These are phyloP conservation scores for Eretmocerus hayati DNA, from an alignment of 2,888 invertebrate species.

Conservation along the genomic window DNA sequence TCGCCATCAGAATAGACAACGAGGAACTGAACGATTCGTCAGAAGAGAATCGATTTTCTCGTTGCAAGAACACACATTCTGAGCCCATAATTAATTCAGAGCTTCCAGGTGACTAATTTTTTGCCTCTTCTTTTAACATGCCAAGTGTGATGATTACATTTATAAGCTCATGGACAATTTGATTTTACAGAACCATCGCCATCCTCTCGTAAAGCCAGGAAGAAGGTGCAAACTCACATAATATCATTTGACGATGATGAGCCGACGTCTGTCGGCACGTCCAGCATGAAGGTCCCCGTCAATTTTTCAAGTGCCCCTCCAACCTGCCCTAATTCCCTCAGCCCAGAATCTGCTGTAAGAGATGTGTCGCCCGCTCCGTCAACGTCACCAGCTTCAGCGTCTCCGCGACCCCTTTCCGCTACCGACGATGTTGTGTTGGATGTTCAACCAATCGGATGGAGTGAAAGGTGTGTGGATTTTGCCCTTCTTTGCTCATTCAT, in stretches of 20 bases:
- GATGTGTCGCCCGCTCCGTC: constrained; percentile 15
- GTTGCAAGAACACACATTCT: constrained; percentile 44
- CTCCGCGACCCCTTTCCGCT: constrained; percentile 25
- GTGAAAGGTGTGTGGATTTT: constrained; percentile 27
- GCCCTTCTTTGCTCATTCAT: not conserved
- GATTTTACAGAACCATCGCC: constrained; percentile 24
- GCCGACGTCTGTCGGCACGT: constrained; percentile 21
- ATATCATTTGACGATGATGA: constrained; percentile 65
- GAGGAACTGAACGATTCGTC: constrained; percentile 64
- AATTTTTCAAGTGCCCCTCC: constrained; percentile 62
- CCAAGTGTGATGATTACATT: not conserved
- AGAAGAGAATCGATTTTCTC: constrained; percentile 47
- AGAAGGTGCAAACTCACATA: constrained; percentile 58
- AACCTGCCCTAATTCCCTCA: constrained; percentile 58
- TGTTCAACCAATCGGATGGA: constrained; percentile 30
- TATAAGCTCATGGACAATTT: not conserved
- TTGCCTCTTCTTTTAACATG: not conserved
- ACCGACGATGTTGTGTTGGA: constrained; percentile 24
- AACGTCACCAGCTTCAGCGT: constrained; percentile 40
- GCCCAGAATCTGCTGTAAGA: constrained; percentile 40
- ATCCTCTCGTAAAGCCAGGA: constrained; percentile 47
- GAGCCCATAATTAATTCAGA: constrained; percentile 69
- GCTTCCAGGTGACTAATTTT: constrained; percentile 49
- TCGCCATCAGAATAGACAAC: constrained; percentile 88
- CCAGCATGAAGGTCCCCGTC: constrained; percentile 40